A percentile compares a stretch with the other conserved stretches of the same genome.
Conservation (phyloP, 2,797 vertebrate species). For the Intellagama lesueurii region DNA sequence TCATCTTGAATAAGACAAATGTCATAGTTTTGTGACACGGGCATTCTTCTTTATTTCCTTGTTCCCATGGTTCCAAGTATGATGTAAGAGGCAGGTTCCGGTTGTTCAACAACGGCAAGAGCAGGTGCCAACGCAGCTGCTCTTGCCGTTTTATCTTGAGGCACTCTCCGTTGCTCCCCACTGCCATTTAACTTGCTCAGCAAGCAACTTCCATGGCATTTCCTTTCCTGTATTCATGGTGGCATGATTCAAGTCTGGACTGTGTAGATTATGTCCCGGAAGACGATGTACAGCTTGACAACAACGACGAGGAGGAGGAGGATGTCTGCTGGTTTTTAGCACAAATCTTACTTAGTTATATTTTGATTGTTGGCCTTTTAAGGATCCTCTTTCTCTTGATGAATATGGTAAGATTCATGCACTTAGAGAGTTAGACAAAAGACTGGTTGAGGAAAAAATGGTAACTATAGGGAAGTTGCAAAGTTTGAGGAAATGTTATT, state of each 20-base stretch:
- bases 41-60: background rate
- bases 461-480: no score
- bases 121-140: background rate
- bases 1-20: no score
- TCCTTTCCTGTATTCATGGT: conserved; percentile 49
- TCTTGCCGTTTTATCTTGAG: background rate
- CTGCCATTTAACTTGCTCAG: background rate
- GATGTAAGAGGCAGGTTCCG: background rate
- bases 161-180: fast-evolving
- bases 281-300: conserved; percentile 17
- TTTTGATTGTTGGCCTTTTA: conserved; percentile 40
- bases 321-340: conserved; percentile 42
- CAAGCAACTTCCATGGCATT: conserved; percentile 44
- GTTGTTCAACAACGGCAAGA: conserved; percentile 12
- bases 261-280: background rate
- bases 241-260: conserved; percentile 24
- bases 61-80: background rate
- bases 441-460: no score
- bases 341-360: conserved; percentile 58
- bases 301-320: conserved; percentile 32
- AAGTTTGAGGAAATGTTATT: no score
- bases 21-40: no score
- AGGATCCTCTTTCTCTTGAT: conserved; percentile 49
- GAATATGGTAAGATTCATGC: conserved; percentile 32
- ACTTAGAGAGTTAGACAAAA: no score